A percentile compares a stretch with the other conserved stretches of the same genome.
Evolutionary conservation across 2,888 invertebrate genomes (phyloP).

Genomic region (Fragum whitleyi): DNA sequence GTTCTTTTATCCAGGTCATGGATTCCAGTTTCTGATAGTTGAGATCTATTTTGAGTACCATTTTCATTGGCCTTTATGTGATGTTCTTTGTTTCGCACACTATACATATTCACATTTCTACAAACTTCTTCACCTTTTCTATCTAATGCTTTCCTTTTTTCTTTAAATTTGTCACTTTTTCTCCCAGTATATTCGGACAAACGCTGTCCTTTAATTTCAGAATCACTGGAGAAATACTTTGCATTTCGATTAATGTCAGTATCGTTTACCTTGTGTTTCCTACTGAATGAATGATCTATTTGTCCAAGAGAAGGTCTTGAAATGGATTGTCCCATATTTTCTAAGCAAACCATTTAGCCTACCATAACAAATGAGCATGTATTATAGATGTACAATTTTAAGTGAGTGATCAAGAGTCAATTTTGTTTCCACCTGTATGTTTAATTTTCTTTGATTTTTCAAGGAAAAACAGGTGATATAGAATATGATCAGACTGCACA

Average conservation of each 20-base stretch:
- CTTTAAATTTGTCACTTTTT: conserved; percentile 21
- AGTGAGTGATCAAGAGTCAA: too few species aligned
- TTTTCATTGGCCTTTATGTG: neutral
- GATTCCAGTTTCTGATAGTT: neutral
- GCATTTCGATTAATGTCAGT: conserved; percentile 22
- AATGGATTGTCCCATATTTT: conserved; percentile 26
- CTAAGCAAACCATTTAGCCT: conserved; percentile 23
- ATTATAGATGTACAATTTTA: too few species aligned
- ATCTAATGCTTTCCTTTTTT: neutral
- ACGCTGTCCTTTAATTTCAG: conserved; percentile 17
- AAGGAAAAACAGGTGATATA: too few species aligned
- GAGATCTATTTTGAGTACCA: conserved; percentile 20
- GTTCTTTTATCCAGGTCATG: too few species aligned
- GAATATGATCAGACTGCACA: too few species aligned
- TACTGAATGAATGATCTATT: conserved; percentile 6
- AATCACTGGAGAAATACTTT: conserved; percentile 19
- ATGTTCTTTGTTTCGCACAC: conserved; percentile 6
- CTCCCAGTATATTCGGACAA: conserved; percentile 13
- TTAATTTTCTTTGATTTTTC: too few species aligned
- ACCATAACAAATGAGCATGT: too few species aligned
- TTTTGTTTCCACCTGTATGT: too few species aligned
- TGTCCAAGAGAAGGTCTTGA: conserved; percentile 10
- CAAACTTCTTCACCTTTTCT: conserved; percentile 13
- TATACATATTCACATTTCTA: conserved; percentile 26
- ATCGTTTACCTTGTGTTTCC: conserved; percentile 18